phyloP scores from a whole-genome alignment of 2,113 vertebrate species.

The Leuciscus idus region DNA sequence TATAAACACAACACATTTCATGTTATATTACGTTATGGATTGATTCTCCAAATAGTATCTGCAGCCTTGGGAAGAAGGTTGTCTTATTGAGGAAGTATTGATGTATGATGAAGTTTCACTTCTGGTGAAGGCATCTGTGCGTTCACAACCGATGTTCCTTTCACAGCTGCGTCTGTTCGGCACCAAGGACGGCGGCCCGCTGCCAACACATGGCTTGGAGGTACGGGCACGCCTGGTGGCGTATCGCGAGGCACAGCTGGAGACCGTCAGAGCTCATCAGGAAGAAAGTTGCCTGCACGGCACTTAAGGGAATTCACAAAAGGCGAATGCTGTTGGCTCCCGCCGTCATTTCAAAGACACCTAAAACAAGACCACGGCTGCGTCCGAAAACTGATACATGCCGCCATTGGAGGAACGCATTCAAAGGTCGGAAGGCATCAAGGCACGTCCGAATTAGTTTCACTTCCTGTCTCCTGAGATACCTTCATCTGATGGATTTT shows the following conservation, averaged over 20 bases:
- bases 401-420: too few relatives aligned
- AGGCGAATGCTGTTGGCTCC: background rate
- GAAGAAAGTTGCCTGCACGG: background rate
- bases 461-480: too few relatives aligned
- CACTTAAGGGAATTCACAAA: background rate
- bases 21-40: too few relatives aligned
- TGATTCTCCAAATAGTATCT: background rate
- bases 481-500: too few relatives aligned
- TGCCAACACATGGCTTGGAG: background rate
- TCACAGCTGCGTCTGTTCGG: background rate
- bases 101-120: background rate
- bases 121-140: conserved; percentile 14
- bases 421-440: too few relatives aligned
- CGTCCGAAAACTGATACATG: too few relatives aligned
- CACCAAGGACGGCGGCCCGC: conserved; percentile 6
- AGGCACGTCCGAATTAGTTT: too few relatives aligned
- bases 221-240: background rate
- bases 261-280: conserved; percentile 12
- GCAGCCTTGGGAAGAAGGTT: background rate
- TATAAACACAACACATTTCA: too few relatives aligned
- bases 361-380: background rate
- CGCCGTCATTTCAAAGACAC: background rate
- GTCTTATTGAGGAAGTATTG: background rate
- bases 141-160: background rate
- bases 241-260: background rate